These are phyloP conservation scores for Lutraria rhynchaena DNA, from an alignment of 1,140 invertebrate genomes.

Conservation along the genomic window DNA sequence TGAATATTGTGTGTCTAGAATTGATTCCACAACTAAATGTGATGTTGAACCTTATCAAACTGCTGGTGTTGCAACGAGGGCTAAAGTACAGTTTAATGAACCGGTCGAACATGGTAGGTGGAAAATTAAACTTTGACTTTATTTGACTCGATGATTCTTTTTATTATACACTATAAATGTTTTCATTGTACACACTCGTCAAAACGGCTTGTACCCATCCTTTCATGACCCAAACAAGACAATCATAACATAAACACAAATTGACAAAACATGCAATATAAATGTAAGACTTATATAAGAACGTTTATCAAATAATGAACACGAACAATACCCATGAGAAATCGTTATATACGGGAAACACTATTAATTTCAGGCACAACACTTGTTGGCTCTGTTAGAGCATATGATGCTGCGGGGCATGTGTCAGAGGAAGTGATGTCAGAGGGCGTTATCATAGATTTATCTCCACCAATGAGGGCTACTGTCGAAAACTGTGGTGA, in stretches of 20 bases:
- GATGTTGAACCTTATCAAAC: not conserved
- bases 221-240: not conserved
- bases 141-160: not conserved
- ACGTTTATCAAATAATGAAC: no score
- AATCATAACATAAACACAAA: no score
- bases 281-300: no score
- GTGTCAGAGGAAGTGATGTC: slow-evolving; percentile 64
- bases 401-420: slow-evolving; percentile 65
- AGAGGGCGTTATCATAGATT: slow-evolving; percentile 70
- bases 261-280: no score
- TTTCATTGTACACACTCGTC: not conserved
- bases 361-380: slow-evolving; percentile 4
- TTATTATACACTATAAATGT: not conserved
- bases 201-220: not conserved
- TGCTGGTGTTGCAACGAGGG: slow-evolving; percentile 24
- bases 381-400: slow-evolving; percentile 18
- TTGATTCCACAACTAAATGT: not conserved
- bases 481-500: slow-evolving; percentile 36
- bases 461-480: slow-evolving; percentile 57
- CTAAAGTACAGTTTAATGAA: not conserved
- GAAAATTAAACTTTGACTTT: not conserved
- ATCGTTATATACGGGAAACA: no score
- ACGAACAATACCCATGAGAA: no score
- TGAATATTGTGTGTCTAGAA: slow-evolving; percentile 52
- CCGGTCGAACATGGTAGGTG: slow-evolving; percentile 4